Evolutionary conservation across 2,888 invertebrate genomes (phyloP), one percentile per base, ranked within the genome.

Genomic region (Caenorhabditis sp.): DNA sequence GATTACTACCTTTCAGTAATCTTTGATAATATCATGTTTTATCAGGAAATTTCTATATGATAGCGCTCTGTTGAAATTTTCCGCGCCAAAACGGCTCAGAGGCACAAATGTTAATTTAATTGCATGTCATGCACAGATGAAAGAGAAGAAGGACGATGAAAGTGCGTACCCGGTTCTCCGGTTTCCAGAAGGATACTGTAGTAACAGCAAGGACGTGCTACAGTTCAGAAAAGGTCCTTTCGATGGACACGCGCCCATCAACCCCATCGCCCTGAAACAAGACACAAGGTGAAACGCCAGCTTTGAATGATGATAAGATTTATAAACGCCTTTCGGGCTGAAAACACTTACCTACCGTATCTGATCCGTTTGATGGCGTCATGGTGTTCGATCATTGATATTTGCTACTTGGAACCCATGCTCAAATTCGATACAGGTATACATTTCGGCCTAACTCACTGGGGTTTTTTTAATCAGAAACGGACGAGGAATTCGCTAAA

Each of bases 101-200:
- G n/a, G n/a, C n/a, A n/a, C n/a, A n/a, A n/a, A n/a, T n/a, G n/a
- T n/a, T n/a, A n/a, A n/a, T n/a, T n/a, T n/a, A n/a, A n/a, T n/a
- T n/a, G n/a, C n/a, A n/a, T n/a, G n/a, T n/a, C n/a, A n/a, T n/a
- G n/a, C n/a, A n/a, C n/a, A n/a, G n/a, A n/a, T n/a, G n/a, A n/a
- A n/a, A n/a, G n/a, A n/a, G n/a, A 62, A 53, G 24, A 50, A 22
- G n/a, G 43, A 22, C 0, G 62, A 68, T 26, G 50, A 63, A 4
- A 24, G 56, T 11, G 52, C 55, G 1, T 76, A 77, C 26, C 86
- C 86, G 22, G 83, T 86, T 20, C 73, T 86, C 13, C 56, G 87
- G 20, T 86, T 86, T 50, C 86, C 86, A 8, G 86, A 86, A 37
- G 85, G 85, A 15, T 85, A 81, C 66, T 85, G 85, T 56, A 74